Conservation (phyloP, 1,140 invertebrate species). For the Teleopsis dalmanni region DNA sequence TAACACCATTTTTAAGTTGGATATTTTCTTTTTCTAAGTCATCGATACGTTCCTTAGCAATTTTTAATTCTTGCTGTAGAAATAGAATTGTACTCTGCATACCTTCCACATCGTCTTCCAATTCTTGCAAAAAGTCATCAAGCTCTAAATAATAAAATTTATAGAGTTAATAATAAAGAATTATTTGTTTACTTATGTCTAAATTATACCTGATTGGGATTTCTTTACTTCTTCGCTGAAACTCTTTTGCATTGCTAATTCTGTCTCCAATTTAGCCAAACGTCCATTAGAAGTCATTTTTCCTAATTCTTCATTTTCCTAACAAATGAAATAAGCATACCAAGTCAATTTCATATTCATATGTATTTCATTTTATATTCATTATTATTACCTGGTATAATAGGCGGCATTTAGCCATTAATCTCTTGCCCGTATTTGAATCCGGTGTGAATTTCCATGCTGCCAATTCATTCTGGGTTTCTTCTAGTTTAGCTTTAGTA, state of each 20-base stretch:
- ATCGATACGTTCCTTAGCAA: slow-evolving; percentile 56
- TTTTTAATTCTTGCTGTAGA: slow-evolving; percentile 83
- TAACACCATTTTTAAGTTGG: slow-evolving; percentile 18
- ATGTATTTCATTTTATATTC: background rate
- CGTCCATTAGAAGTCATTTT: slow-evolving; percentile 91
- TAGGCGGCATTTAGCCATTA: slow-evolving; percentile 95
- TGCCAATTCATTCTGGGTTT: slow-evolving; percentile 94
- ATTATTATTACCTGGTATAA: slow-evolving; percentile 62
- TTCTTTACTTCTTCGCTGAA: slow-evolving; percentile 95
- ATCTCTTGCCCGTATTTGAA: slow-evolving; percentile 92
- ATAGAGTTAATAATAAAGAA: background rate
- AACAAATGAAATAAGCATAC: slow-evolving; percentile 56
- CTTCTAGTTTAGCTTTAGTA: slow-evolving; percentile 85
- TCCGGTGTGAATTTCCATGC: slow-evolving; percentile 99
- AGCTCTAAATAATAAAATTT: slow-evolving; percentile 59
- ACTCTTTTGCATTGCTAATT: slow-evolving; percentile 89
- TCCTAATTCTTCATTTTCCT: slow-evolving; percentile 96
- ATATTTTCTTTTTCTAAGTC: slow-evolving; percentile 35
- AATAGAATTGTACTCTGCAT: slow-evolving; percentile 96
- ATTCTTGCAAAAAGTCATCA: slow-evolving; percentile 89
- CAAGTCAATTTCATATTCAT: background rate
- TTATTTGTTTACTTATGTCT: slow-evolving; percentile 10
- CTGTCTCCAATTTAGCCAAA: slow-evolving; percentile 91
- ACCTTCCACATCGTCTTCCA: slow-evolving; percentile 96
- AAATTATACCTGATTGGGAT: slow-evolving; percentile 94